phyloP scores from a whole-genome alignment of 1,140 invertebrate genomes.

The Trichonephila inaurata region DNA sequence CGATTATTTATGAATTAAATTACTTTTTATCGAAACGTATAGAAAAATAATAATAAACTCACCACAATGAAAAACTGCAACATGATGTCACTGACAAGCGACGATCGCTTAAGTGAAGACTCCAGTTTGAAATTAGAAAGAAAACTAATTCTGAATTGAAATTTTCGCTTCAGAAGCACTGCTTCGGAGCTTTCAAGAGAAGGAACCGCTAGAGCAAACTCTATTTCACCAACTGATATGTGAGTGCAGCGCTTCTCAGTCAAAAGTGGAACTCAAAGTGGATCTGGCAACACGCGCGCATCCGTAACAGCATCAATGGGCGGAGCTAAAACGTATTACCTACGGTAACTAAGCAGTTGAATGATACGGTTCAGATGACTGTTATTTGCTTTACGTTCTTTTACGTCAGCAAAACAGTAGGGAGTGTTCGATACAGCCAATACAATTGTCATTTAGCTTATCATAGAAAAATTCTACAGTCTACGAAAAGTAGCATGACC shows the following conservation, averaged over 20 bases:
- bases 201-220: background rate
- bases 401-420: background rate
- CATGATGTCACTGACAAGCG: constrained; percentile 69
- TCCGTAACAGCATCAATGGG: constrained; percentile 11
- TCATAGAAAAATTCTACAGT: background rate
- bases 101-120: constrained; percentile 51
- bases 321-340: constrained; percentile 1
- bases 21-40: no score
- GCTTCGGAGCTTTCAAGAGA: background rate
- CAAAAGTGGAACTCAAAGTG: constrained; percentile 32
- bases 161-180: background rate
- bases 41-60: constrained; percentile 14
- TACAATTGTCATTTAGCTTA: background rate
- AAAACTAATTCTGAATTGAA: background rate
- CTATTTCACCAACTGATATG: background rate
- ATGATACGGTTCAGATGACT: background rate
- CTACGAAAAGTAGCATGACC: background rate
- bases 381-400: background rate
- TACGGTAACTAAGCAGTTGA: background rate
- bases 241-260: background rate
- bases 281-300: constrained; percentile 51
- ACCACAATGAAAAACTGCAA: constrained; percentile 66
- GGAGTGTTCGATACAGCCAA: background rate
- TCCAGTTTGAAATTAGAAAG: constrained; percentile 57
- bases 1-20: no score